Evolutionary conservation across 2,113 vertebrate species (phyloP).

Genomic region (Eleginops maclovinus): DNA sequence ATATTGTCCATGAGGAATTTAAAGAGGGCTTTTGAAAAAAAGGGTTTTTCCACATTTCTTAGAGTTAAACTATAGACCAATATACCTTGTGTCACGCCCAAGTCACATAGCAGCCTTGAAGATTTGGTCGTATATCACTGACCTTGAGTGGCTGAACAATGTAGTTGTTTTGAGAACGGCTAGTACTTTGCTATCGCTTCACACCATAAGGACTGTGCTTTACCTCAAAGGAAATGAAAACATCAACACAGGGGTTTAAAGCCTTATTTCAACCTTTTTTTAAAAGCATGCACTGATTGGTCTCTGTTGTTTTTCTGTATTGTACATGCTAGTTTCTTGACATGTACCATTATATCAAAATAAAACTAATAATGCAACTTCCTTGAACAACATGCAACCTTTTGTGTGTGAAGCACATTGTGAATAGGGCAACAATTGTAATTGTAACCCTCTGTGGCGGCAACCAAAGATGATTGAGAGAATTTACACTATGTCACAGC

Average conservation of each 20-base stretch:
- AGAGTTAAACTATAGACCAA: constrained; percentile 1
- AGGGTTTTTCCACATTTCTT: background rate
- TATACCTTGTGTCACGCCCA: constrained; percentile 2
- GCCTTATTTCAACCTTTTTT: background rate
- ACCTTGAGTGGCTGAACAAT: constrained; percentile 64
- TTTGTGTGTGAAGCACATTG: constrained; percentile 1
- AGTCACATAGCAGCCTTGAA: background rate
- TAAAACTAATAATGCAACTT: background rate
- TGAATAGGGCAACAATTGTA: constrained; percentile 42
- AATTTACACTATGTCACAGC: constrained; percentile 22
- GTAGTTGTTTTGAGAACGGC: constrained; percentile 53
- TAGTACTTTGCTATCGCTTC: constrained; percentile 20
- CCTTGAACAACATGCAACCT: background rate
- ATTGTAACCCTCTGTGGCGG: constrained; percentile 11
- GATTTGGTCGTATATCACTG: constrained; percentile 30
- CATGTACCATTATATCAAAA: background rate
- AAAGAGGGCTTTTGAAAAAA: background rate
- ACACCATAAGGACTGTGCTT: constrained; percentile 33
- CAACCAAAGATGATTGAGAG: constrained; percentile 18
- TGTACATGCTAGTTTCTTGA: background rate
- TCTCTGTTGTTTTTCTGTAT: background rate
- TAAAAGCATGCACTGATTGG: background rate
- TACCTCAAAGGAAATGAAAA: constrained; percentile 52
- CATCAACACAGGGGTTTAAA: constrained; percentile 20
- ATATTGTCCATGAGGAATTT: constrained; percentile 43